A percentile compares a stretch with the other conserved stretches of the same genome.
Conservation (phyloP, 1,140 invertebrate species). For the Zaprionus capensis region DNA sequence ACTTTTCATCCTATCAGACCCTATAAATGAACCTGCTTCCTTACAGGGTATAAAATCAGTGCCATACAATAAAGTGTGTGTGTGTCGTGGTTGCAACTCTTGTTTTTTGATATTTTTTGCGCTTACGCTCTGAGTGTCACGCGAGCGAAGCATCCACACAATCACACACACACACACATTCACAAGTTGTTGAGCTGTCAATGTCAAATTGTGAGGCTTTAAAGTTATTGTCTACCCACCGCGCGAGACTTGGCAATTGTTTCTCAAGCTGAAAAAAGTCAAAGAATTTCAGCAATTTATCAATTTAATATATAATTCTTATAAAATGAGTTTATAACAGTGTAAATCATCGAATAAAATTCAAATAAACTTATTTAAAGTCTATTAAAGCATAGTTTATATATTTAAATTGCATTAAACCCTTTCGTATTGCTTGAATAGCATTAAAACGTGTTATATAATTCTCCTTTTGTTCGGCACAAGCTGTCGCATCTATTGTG, state of each 20-base stretch:
- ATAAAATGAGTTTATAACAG: no score
- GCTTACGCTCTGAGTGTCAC: conserved; percentile 59
- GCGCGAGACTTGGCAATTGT: conserved; percentile 5
- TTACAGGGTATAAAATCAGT: conserved; percentile 11
- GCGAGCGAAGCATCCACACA: conserved; percentile 27
- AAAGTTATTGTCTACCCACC: conserved; percentile 26
- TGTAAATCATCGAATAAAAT: not conserved
- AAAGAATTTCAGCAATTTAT: conserved; percentile 1
- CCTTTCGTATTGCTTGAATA: not conserved
- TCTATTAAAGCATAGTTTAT: not conserved
- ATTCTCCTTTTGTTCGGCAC: not conserved
- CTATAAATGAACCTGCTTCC: conserved; percentile 1
- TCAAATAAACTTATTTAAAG: not conserved
- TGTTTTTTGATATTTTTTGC: conserved; percentile 42
- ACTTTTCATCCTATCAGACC: not conserved
- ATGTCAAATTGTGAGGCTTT: conserved; percentile 30
- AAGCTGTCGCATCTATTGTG: not conserved
- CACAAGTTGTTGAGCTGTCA: conserved; percentile 29
- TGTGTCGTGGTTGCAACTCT: conserved; percentile 9
- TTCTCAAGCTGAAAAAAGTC: not conserved
- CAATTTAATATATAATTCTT: not conserved
- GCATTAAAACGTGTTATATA: not conserved
- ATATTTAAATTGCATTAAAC: not conserved
- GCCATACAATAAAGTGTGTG: conserved; percentile 15
- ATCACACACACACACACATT: conserved; percentile 19